phyloP scores from a whole-genome alignment of 2,113 vertebrate genomes.

The Myrmecobius fasciatus region DNA sequence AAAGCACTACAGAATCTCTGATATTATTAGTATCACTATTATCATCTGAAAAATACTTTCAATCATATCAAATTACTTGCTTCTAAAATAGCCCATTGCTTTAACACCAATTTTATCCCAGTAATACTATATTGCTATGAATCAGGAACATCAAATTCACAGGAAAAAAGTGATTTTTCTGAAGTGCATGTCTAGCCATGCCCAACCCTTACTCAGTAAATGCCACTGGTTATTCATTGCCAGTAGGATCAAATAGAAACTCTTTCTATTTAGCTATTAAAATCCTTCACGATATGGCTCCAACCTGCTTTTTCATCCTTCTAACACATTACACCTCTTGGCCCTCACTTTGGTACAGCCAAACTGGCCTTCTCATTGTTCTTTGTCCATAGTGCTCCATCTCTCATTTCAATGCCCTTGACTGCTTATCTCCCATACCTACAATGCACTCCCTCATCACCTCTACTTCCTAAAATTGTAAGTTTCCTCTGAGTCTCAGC shows the following conservation, averaged over 20 bases:
- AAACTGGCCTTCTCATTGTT: neutral
- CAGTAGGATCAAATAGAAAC: neutral
- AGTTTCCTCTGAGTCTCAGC: neutral
- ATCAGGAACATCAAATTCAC: neutral
- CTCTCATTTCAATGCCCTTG: neutral
- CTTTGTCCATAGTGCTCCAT: neutral
- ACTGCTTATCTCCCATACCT: neutral
- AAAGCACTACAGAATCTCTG: neutral
- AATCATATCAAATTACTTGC: neutral
- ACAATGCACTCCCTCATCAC: neutral
- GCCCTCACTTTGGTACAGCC: neutral
- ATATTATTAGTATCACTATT: neutral
- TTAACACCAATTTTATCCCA: neutral
- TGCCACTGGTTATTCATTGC: neutral
- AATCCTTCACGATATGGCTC: neutral
- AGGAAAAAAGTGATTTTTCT: neutral
- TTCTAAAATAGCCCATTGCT: neutral
- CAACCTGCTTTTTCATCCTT: neutral
- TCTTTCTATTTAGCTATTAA: neutral
- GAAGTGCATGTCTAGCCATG: neutral
- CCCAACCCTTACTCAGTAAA: neutral
- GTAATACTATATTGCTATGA: neutral
- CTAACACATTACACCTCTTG: neutral
- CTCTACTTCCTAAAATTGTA: neutral
- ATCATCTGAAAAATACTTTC: neutral